phyloP scores from a whole-genome alignment of 2,113 vertebrate genomes.

The Recurvirostra avosetta region DNA sequence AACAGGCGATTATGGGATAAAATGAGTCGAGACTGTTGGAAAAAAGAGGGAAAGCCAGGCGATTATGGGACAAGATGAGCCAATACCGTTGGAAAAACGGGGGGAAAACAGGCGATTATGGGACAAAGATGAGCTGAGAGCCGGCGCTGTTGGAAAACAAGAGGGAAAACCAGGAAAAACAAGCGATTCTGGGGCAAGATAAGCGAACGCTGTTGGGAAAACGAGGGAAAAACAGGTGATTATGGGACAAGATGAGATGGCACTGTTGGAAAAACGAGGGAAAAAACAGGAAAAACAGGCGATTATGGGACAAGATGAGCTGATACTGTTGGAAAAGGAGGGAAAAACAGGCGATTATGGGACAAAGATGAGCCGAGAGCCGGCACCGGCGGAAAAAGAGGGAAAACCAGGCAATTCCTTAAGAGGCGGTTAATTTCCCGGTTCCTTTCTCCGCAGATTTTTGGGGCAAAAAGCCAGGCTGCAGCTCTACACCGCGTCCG shows the following conservation, averaged over 20 bases:
- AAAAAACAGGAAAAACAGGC: too few species aligned
- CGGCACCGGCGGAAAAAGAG: too few species aligned
- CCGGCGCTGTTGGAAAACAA: background rate
- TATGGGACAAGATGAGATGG: too few species aligned
- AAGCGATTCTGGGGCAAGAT: too few species aligned
- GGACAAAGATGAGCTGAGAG: background rate
- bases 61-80: background rate
- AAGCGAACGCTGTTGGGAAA: background rate
- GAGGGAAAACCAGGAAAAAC: too few species aligned
- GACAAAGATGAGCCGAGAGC: too few species aligned
- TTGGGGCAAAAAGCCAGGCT: too few species aligned
- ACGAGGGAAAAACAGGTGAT: too few species aligned
- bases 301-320: too few species aligned
- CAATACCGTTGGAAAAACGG: too few species aligned
- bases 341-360: background rate
- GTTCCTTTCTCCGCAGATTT: background rate
- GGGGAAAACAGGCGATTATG: background rate
- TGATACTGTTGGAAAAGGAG: background rate
- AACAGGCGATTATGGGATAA: background rate
- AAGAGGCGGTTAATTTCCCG: background rate
- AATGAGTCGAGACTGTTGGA: background rate
- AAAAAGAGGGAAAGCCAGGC: background rate
- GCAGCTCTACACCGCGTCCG: accelerated
- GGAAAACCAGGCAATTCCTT: too few species aligned
- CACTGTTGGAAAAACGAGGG: too few species aligned